These are phyloP conservation scores for Hassar affinis DNA, from an alignment of 2,113 vertebrate species.

Conservation along the genomic window DNA sequence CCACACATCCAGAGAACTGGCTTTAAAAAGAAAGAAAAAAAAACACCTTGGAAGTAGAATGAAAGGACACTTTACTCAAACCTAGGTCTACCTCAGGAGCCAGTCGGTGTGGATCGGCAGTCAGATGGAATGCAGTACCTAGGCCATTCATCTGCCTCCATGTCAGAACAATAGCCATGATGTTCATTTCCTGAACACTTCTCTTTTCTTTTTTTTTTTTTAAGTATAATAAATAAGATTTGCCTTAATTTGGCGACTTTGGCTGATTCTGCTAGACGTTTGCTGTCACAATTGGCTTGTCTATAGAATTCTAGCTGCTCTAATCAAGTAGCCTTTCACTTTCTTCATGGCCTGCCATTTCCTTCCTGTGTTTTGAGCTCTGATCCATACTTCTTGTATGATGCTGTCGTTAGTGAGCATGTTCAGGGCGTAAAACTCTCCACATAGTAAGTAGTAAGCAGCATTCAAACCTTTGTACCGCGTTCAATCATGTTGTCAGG, in stretches of 20 bases:
- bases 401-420: slow-evolving; percentile 53
- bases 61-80: slow-evolving; percentile 49
- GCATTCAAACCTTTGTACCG: slow-evolving; percentile 53
- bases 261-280: slow-evolving; percentile 1
- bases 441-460: slow-evolving; percentile 40
- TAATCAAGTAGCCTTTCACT: slow-evolving; percentile 14
- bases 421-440: slow-evolving; percentile 48
- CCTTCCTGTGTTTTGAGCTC: slow-evolving; percentile 30
- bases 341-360: slow-evolving; percentile 20
- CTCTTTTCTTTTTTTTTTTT: slow-evolving; percentile 7
- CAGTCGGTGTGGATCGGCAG: slow-evolving; percentile 20
- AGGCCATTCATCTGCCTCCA: slow-evolving; percentile 30
- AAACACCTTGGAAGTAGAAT: slow-evolving; percentile 18
- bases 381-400: slow-evolving; percentile 55
- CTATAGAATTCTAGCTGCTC: slow-evolving; percentile 53
- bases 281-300: neutral
- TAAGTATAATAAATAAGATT: slow-evolving; percentile 33
- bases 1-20: neutral
- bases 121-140: slow-evolving; percentile 35
- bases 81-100: slow-evolving; percentile 69
- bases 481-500: slow-evolving; percentile 57
- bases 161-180: slow-evolving; percentile 42
- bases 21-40: neutral
- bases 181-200: slow-evolving; percentile 32
- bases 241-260: slow-evolving; percentile 56